These are phyloP conservation scores for Cryptocephalus moraei DNA, from an alignment of 2,888 invertebrate species.

Conservation along the genomic window DNA sequence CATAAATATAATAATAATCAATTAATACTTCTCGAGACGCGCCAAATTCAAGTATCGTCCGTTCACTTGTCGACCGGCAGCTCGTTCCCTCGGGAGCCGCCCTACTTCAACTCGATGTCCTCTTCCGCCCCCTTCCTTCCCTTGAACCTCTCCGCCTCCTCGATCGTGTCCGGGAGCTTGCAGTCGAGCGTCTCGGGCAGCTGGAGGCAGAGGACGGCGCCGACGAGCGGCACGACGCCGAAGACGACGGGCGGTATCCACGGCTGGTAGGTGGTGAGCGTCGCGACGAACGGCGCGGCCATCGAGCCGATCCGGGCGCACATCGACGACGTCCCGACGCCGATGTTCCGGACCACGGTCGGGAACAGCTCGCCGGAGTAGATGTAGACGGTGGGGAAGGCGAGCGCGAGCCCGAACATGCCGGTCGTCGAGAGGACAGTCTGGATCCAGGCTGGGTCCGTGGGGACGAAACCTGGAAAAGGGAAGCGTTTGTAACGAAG, in stretches of 20 bases:
- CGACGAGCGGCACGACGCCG: conserved; percentile 57
- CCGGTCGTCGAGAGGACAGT: conserved; percentile 61
- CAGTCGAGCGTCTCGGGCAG: conserved; percentile 72
- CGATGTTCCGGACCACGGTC: conserved; percentile 78
- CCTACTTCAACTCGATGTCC: no score
- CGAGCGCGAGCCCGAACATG: conserved; percentile 70
- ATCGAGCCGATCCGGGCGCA: conserved; percentile 80
- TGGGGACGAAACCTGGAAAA: conserved; percentile 37
- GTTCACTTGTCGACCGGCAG: no score
- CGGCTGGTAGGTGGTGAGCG: conserved; percentile 41
- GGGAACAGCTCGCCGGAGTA: conserved; percentile 85
- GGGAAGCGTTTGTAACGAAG: no score
- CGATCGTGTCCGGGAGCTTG: conserved; percentile 67
- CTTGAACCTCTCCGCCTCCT: conserved; percentile 53
- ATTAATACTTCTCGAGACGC: no score
- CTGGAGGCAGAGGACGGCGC: conserved; percentile 54
- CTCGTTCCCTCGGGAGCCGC: no score
- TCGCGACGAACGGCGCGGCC: conserved; percentile 71
- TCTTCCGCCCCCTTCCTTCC: no score
- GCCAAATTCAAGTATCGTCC: no score
- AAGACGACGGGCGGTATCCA: conserved; percentile 62
- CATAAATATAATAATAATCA: no score
- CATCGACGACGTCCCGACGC: conserved; percentile 77
- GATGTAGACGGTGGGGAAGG: conserved; percentile 78
- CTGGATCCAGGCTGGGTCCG: conserved; percentile 43